Percentiles rank a stretch among this genome's conserved stretches.
These are phyloP conservation scores for Archaeoteleia sp. DNA, from an alignment of 2,888 invertebrate genomes.

Conservation along the genomic window DNA sequence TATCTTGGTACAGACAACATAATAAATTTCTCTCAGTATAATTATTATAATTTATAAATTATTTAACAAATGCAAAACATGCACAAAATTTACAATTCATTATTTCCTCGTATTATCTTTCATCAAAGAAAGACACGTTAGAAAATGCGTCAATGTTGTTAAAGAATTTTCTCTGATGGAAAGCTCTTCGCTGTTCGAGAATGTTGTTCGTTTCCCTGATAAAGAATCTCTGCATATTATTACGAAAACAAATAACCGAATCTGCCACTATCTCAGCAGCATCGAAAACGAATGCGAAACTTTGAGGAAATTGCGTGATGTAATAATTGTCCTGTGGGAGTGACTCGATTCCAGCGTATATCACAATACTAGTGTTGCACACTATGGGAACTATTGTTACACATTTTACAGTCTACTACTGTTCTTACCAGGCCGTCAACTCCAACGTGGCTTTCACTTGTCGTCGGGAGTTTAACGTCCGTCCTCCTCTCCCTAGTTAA, in stretches of 20 bases:
- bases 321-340: conserved; percentile 75
- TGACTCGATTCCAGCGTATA: conserved; percentile 64
- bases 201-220: conserved; percentile 26
- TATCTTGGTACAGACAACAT: no score
- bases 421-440: conserved; percentile 63
- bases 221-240: conserved; percentile 39
- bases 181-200: conserved; percentile 11
- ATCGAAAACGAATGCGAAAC: conserved; percentile 61
- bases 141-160: conserved; percentile 11
- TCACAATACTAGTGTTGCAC: conserved; percentile 70
- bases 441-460: conserved; percentile 75
- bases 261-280: conserved; percentile 43
- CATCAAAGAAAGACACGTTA: conserved; percentile 15
- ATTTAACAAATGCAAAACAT: no score
- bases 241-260: conserved; percentile 45
- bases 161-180: conserved; percentile 15
- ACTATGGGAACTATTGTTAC: conserved; percentile 75
- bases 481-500: conserved; percentile 50
- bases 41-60: no score
- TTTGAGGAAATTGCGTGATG: conserved; percentile 73
- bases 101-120: conserved; percentile 13
- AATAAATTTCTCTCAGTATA: no score
- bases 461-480: conserved; percentile 63
- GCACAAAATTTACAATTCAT: conserved; percentile 34
- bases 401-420: conserved; percentile 73